Percentiles rank a stretch among this genome's conserved stretches.
phyloP scores from a whole-genome alignment of 1,140 invertebrate species.

The Drosophila kikkawai region DNA sequence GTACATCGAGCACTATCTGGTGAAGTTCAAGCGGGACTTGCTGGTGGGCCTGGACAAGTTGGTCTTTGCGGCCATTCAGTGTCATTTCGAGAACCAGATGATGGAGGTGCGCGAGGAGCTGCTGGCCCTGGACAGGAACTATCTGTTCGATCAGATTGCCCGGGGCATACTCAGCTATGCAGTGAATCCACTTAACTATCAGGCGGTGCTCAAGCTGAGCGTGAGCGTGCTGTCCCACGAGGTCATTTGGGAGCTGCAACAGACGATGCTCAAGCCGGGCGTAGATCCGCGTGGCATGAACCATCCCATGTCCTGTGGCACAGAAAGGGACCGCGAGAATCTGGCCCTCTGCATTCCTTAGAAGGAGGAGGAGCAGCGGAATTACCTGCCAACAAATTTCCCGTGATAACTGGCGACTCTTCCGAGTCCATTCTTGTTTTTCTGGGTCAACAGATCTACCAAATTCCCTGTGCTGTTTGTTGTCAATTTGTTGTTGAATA shows the following conservation, averaged over 20 bases:
- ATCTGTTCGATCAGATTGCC: constrained; percentile 63
- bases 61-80: constrained; percentile 78
- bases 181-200: constrained; percentile 67
- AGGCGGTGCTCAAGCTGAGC: constrained; percentile 62
- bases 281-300: constrained; percentile 55
- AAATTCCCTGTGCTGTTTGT: background rate
- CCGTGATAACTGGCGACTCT: background rate
- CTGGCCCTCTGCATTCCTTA: constrained; percentile 49
- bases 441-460: background rate
- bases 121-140: constrained; percentile 62
- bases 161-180: constrained; percentile 71
- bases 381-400: background rate
- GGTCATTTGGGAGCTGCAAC: constrained; percentile 71
- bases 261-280: constrained; percentile 64
- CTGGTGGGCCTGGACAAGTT: constrained; percentile 71
- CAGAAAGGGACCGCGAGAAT: constrained; percentile 53
- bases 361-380: background rate
- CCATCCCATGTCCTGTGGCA: constrained; percentile 65
- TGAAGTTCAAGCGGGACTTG: constrained; percentile 80
- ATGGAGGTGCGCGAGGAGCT: constrained; percentile 79
- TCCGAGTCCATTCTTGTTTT: background rate
- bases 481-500: background rate
- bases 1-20: constrained; percentile 77
- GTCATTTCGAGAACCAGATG: constrained; percentile 74
- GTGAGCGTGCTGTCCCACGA: constrained; percentile 68